Evolutionary conservation across 2,888 invertebrate species (phyloP), one percentile per base, ranked within the genome.

Genomic region (Chaitophorus viminalis): DNA sequence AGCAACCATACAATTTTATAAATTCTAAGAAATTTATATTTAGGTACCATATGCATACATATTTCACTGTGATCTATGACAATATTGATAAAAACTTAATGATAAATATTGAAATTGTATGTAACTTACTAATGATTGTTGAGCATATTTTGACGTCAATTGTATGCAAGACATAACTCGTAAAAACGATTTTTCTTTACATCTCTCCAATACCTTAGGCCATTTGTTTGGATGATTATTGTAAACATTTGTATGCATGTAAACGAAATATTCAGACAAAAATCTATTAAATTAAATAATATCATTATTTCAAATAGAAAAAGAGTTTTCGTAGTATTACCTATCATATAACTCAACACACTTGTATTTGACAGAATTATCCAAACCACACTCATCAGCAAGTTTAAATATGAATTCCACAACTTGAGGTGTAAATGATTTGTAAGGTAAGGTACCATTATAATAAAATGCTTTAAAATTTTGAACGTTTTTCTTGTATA

Each of bases 221-320:
- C 86, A 79, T 9, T 54, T 29, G 9, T 79, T 78, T 0, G 68
- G 46, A 70, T 72, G 33, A 14, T 46, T 31, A 31, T 36, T 31
- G 33, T 72, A 29, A 29, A 39, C 39, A 29, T 86, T 29, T 36
- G 72, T 36, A 25, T 79, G 9, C 3, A 54, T 72, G 0, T 39
- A 21, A 77, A 85, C 68, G n/a, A 85, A 85, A n/a, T 77, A 68
- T 72, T 79, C 54, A 17, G 77, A 78, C 52, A 86, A 72, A 72
- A 70, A 86, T 54, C 86, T 86, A 86, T 29, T 25, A 14, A 54
- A 36, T 36, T 54, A 36, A 54, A 36, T 70, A 78, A 54, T 29
- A 85, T 31, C n/a, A 83, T 14, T 31, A 39, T n/a, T 54, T 72
- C 1, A 79, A 36, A 65, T n/a, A 29, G 36, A 78, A 17, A 39